These are phyloP conservation scores for Fulmarus glacialis DNA, from an alignment of 2,113 vertebrate genomes.

Conservation along the genomic window DNA sequence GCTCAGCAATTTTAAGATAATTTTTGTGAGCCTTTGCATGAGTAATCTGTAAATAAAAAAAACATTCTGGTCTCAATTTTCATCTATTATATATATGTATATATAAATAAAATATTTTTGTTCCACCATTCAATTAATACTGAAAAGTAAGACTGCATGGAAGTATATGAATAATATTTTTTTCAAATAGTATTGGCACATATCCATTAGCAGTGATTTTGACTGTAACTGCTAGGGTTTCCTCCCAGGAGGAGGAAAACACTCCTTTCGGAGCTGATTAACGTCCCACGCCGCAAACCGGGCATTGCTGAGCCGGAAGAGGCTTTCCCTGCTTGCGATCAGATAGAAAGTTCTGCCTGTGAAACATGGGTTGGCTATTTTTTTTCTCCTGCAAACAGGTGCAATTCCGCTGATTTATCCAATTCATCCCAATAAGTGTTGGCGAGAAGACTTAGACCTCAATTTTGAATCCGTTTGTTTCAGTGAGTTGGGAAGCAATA, in stretches of 20 bases:
- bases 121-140: neutral
- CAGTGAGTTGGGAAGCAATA: neutral
- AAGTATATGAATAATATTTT: neutral
- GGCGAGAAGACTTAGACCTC: neutral
- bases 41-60: neutral
- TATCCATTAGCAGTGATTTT: neutral
- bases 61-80: neutral
- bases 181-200: neutral
- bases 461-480: neutral
- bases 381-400: neutral
- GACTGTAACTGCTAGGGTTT: neutral
- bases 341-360: neutral
- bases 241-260: neutral
- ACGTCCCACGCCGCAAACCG: neutral
- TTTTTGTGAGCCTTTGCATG: neutral
- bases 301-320: neutral
- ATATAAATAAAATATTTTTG: neutral
- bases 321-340: neutral
- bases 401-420: neutral
- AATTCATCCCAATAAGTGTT: neutral
- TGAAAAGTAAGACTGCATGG: neutral
- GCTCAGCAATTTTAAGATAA: neutral
- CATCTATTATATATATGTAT: neutral
- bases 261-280: neutral
- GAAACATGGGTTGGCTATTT: neutral